phyloP scores from a whole-genome alignment of 2,113 vertebrate species.

The Cynocephalus volans region DNA sequence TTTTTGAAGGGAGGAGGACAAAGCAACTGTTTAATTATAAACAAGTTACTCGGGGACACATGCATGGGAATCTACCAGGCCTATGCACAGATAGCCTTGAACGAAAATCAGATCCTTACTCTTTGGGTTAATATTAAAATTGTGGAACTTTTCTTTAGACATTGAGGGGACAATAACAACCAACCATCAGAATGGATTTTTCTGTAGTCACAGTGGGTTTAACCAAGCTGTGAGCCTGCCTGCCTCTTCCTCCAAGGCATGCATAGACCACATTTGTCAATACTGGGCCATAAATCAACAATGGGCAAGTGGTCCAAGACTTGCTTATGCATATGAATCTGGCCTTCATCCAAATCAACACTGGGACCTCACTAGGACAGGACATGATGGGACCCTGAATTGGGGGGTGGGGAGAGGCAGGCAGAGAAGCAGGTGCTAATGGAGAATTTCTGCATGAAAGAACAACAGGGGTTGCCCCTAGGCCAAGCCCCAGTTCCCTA shows the following conservation, averaged over 20 bases:
- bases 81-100: background rate
- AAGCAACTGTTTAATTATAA: conserved; percentile 65
- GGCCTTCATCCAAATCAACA: background rate
- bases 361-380: background rate
- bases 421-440: background rate
- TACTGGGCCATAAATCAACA: background rate
- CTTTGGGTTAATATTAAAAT: background rate
- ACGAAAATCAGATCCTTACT: conserved; percentile 25
- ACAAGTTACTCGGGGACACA: conserved; percentile 2
- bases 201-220: background rate
- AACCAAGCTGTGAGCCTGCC: background rate
- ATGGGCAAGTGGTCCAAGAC: background rate
- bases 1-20: conserved; percentile 46
- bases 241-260: background rate
- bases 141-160: background rate
- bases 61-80: background rate
- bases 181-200: background rate
- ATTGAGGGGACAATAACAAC: background rate
- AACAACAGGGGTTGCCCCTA: background rate
- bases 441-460: conserved; percentile 34
- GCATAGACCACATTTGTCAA: background rate
- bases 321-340: background rate
- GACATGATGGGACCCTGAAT: background rate
- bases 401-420: accelerated
- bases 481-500: background rate